A percentile compares a stretch with the other conserved stretches of the same genome.
Evolutionary conservation across 1,140 invertebrate species (phyloP).

Genomic region (Holotrichia oblita): DNA sequence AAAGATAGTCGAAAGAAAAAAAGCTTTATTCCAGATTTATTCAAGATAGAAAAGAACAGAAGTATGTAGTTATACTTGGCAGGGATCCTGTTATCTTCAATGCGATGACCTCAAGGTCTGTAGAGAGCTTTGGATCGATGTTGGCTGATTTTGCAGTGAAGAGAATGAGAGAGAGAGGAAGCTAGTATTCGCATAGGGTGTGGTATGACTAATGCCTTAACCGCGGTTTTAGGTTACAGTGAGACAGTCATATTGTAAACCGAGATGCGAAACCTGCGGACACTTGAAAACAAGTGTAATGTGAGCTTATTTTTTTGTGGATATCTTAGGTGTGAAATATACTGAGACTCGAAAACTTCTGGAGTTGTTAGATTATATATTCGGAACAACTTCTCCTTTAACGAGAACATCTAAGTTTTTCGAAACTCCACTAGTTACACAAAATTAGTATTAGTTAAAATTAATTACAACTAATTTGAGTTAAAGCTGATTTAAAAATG

Average conservation of each 20-base stretch:
- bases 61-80: neutral
- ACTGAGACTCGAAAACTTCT: too few species aligned
- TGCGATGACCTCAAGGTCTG: constrained; percentile 3
- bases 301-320: too few species aligned
- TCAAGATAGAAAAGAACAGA: constrained; percentile 15
- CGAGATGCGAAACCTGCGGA: too few species aligned
- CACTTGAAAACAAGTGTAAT: too few species aligned
- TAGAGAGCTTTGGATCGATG: neutral
- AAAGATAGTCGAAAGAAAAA: neutral
- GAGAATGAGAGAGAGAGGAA: constrained; percentile 26
- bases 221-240: neutral
- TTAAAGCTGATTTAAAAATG: too few species aligned
- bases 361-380: too few species aligned
- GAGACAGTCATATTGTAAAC: neutral
- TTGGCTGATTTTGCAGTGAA: constrained; percentile 16
- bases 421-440: too few species aligned
- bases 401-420: too few species aligned
- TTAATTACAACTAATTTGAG: too few species aligned
- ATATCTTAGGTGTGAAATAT: too few species aligned
- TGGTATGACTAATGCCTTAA: constrained; percentile 20
- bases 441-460: too few species aligned
- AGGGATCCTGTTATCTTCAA: constrained; percentile 1
- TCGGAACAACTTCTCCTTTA: too few species aligned
- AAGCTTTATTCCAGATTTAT: neutral
- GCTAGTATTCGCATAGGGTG: constrained; percentile 9